phyloP scores from a whole-genome alignment of 2,113 vertebrate genomes.

The Nerophis lumbriciformis region DNA sequence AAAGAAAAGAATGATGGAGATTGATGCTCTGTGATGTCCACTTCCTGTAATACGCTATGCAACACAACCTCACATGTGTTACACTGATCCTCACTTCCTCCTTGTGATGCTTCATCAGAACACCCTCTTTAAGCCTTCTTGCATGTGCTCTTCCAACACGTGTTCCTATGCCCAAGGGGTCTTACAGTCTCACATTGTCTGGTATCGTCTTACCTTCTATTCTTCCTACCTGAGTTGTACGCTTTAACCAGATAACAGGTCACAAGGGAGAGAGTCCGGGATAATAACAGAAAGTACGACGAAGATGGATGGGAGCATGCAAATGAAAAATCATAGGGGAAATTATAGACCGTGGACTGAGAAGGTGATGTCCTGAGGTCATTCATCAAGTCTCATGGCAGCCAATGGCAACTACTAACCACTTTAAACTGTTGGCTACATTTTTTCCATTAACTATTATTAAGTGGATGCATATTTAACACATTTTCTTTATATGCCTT shows the following conservation, averaged over 20 bases:
- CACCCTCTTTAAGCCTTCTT: constrained; percentile 1
- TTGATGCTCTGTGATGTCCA: no score
- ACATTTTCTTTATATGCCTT: no score
- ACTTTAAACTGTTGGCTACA: no score
- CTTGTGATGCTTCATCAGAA: background rate
- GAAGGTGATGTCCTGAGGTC: constrained; percentile 2
- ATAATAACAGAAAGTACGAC: background rate
- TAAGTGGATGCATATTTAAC: no score
- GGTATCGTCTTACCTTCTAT: background rate
- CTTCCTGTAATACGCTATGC: no score
- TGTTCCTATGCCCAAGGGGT: background rate
- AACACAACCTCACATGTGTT: background rate
- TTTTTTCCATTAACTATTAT: no score
- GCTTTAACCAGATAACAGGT: constrained; percentile 22
- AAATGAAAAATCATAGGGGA: constrained; percentile 6
- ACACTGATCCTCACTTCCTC: background rate
- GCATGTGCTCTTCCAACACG: no score
- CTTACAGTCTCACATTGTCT: constrained; percentile 2
- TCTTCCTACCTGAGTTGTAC: constrained; percentile 20
- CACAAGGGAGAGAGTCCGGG: constrained; percentile 11
- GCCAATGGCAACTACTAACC: no score
- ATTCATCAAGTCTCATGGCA: no score
- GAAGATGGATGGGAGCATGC: constrained; percentile 10
- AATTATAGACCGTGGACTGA: background rate
- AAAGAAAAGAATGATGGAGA: no score